A percentile compares a stretch with the other conserved stretches of the same genome.
phyloP scores from a whole-genome alignment of 2,888 invertebrate species.

The Crossocerus cetratus region DNA sequence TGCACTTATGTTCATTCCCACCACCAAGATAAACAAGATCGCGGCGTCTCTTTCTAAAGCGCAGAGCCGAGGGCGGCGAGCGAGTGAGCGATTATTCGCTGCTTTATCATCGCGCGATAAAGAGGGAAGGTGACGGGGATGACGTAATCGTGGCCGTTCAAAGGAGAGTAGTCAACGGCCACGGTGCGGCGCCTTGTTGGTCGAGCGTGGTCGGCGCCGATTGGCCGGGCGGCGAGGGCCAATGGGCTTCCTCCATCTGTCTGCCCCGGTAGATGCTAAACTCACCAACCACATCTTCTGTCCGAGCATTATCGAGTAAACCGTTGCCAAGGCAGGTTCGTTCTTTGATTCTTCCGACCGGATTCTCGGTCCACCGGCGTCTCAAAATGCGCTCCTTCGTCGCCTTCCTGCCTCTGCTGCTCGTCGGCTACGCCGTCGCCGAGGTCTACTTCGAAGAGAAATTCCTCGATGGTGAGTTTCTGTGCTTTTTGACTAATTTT shows the following conservation, averaged over 20 bases:
- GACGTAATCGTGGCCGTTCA: constrained; percentile 27
- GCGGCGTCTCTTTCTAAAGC: no score
- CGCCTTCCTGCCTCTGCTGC: constrained; percentile 80
- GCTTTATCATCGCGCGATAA: no score
- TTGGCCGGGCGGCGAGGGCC: constrained; percentile 79
- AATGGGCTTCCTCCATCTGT: constrained; percentile 85
- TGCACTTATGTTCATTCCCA: no score
- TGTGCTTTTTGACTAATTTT: no score
- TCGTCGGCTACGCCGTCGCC: constrained; percentile 81
- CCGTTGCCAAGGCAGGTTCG: constrained; percentile 68
- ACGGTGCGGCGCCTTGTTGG: constrained; percentile 62
- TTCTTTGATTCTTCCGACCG: constrained; percentile 59
- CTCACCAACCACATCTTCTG: constrained; percentile 68
- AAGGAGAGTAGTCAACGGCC: constrained; percentile 32
- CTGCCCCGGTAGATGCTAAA: constrained; percentile 73
- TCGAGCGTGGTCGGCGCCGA: constrained; percentile 84
- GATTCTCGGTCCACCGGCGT: constrained; percentile 57
- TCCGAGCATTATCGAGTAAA: constrained; percentile 72
- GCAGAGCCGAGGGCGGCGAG: no score
- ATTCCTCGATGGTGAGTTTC: constrained; percentile 89
- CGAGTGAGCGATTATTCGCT: no score
- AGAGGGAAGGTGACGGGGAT: neutral
- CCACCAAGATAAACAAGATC: no score
- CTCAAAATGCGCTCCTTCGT: constrained; percentile 79
- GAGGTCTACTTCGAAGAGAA: constrained; percentile 89